A percentile compares a stretch with the other conserved stretches of the same genome.
These are phyloP conservation scores for Gnathonemus echidnorhynchus DNA, from an alignment of 2,113 vertebrate genomes.

Conservation along the genomic window DNA sequence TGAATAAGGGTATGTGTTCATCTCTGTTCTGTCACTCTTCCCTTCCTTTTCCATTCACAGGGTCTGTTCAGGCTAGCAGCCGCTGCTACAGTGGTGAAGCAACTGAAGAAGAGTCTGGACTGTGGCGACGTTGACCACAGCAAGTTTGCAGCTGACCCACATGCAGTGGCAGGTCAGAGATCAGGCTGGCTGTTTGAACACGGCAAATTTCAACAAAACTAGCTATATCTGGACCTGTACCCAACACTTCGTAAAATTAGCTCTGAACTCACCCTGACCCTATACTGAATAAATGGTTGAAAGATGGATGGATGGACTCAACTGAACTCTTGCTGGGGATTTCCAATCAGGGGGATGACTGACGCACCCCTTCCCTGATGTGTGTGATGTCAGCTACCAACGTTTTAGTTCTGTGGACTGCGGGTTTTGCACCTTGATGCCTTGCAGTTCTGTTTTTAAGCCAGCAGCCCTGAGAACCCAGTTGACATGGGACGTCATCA, in stretches of 20 bases:
- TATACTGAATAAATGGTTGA: not conserved
- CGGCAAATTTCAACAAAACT: not conserved
- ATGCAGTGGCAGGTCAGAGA: slow-evolving; percentile 80
- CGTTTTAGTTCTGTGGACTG: not conserved
- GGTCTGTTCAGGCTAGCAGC: slow-evolving; percentile 88
- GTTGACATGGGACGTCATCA: not conserved
- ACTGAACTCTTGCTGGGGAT: not conserved
- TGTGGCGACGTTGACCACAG: slow-evolving; percentile 60
- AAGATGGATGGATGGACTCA: not conserved
- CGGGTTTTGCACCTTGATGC: not conserved
- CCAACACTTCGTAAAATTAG: not conserved
- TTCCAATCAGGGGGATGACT: not conserved
- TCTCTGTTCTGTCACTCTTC: not conserved
- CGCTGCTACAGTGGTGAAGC: slow-evolving; percentile 80
- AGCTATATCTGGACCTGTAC: not conserved
- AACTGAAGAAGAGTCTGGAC: slow-evolving; percentile 76
- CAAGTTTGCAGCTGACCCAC: slow-evolving; percentile 82
- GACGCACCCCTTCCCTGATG: not conserved
- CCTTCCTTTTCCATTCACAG: slow-evolving; percentile 45
- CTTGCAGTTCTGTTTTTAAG: not conserved
- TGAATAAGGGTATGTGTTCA: not conserved
- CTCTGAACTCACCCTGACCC: not conserved
- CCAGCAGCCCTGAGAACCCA: not conserved
- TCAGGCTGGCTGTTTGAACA: not conserved
- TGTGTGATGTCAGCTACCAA: not conserved